These are phyloP conservation scores for Xiphydria camelus DNA, from an alignment of 2,888 invertebrate species.

Conservation along the genomic window DNA sequence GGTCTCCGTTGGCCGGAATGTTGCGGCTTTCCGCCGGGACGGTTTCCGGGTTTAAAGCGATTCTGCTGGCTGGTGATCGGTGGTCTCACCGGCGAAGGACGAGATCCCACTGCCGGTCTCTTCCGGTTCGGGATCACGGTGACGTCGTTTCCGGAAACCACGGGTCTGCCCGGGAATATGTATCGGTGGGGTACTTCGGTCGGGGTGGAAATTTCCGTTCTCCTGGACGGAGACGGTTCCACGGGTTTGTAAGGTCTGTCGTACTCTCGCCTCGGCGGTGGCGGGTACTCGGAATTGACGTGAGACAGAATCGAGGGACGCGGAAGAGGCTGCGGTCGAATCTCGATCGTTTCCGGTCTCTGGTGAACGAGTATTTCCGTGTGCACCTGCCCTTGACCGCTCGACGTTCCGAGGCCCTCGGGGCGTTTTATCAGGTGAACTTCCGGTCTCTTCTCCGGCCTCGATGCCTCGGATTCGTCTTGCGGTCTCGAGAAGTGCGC, in stretches of 20 bases:
- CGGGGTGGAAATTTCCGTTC: constrained; percentile 42
- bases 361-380: constrained; percentile 51
- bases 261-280: constrained; percentile 42
- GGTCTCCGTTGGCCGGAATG: constrained; percentile 16
- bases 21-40: constrained; percentile 21
- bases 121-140: constrained; percentile 39
- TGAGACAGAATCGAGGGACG: constrained; percentile 24
- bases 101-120: constrained; percentile 31
- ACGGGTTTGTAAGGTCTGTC: constrained; percentile 33
- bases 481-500: constrained; percentile 32
- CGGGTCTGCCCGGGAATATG: constrained; percentile 33
- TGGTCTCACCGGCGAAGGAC: constrained; percentile 42
- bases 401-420: constrained; percentile 32
- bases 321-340: constrained; percentile 32
- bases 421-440: constrained; percentile 41
- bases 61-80: constrained; percentile 25
- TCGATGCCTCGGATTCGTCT: constrained; percentile 20
- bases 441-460: constrained; percentile 39
- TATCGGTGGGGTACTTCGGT: constrained; percentile 40
- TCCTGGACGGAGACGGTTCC: constrained; percentile 45
- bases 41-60: constrained; percentile 29
- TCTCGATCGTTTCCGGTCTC: constrained; percentile 40
- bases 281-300: constrained; percentile 22
- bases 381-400: constrained; percentile 49
- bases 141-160: constrained; percentile 38